phyloP scores from a whole-genome alignment of 2,888 invertebrate species.

The Mythimna pallens region DNA sequence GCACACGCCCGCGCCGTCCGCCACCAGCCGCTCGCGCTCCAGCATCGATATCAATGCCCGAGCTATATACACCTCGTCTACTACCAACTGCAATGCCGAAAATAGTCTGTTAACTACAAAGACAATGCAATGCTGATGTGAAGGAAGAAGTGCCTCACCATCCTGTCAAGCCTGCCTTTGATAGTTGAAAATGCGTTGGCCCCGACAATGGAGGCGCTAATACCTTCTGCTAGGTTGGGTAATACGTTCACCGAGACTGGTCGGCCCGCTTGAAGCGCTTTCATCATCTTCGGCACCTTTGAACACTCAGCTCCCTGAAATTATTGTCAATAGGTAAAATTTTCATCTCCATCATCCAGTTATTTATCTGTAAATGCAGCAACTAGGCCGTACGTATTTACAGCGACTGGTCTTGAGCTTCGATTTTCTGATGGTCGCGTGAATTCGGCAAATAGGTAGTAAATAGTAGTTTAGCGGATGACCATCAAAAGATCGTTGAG shows the following conservation, averaged over 20 bases:
- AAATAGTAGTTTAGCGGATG: no score
- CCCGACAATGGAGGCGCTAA: slow-evolving; percentile 93
- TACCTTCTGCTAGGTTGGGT: slow-evolving; percentile 94
- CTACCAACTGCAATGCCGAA: slow-evolving; percentile 86
- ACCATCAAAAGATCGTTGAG: no score
- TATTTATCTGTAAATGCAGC: not conserved
- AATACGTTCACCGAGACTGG: slow-evolving; percentile 90
- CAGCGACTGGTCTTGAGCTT: not conserved
- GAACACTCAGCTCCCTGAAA: slow-evolving; percentile 95
- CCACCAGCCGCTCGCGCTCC: slow-evolving; percentile 94
- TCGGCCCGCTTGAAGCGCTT: slow-evolving; percentile 92
- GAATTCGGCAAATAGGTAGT: no score
- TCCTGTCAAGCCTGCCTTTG: slow-evolving; percentile 92
- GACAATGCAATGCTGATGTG: not conserved
- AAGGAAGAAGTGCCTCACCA: slow-evolving; percentile 81
- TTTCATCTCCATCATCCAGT: not conserved
- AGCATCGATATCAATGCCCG: slow-evolving; percentile 92
- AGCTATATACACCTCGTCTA: slow-evolving; percentile 93
- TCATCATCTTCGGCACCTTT: slow-evolving; percentile 94
- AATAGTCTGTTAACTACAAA: not conserved
- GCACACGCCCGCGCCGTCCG: slow-evolving; percentile 95
- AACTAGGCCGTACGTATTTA: not conserved
- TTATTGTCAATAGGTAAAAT: not conserved
- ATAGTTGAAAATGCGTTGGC: slow-evolving; percentile 94
- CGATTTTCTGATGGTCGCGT: no score